Evolutionary conservation across 64 coral and sea anemone genomes (phyloP), one percentile per base, ranked within the genome.

Genomic region (Pocillopora damicornis): DNA sequence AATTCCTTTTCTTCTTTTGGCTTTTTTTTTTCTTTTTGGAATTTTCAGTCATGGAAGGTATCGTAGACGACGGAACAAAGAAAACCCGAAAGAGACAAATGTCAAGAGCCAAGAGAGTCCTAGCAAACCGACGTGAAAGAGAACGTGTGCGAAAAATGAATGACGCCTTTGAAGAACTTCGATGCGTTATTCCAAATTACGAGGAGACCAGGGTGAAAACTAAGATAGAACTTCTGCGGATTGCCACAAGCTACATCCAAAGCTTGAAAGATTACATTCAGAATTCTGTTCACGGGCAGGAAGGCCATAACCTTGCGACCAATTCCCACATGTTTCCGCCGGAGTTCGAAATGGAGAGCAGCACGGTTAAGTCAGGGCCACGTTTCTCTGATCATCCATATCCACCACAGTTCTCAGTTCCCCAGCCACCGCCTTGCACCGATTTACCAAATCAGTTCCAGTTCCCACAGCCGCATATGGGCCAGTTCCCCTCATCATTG

Each of bases 111-210:
- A 90, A 90, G 60, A 79, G 89, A 61, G 18, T 90, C 37, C 59
- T 90, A 26, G 89, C 89, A 42, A 90, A 90, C 59, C 71, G 81
- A 76, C 74, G 89, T 22, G 89, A 90, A 26, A 74, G 89, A 84
- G 89, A 90, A 51, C 89, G 89, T 11, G 89, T 90, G 9, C 38
- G 80, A 42, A 90, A 90, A 23, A 90, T 90, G 79, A 90, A 90
- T 69, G 89, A 83, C 73, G 89, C 89, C 35, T 90, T 90, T 63
- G 89, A 90, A 74, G 78, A 83, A 11, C 20, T 90, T 2, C 72
- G 81, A 45, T 84, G 69, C 59, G 60, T 59, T 4, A 90, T 90
- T 23, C 89, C 89, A 5, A 83, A 90, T 74, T 83, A 82, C 17
- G 89, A 90, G 36, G 71, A 81, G 4, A 82, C 58, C 13, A 14